phyloP scores from a whole-genome alignment of 2,113 vertebrate genomes.

The Lagopus leucura region DNA sequence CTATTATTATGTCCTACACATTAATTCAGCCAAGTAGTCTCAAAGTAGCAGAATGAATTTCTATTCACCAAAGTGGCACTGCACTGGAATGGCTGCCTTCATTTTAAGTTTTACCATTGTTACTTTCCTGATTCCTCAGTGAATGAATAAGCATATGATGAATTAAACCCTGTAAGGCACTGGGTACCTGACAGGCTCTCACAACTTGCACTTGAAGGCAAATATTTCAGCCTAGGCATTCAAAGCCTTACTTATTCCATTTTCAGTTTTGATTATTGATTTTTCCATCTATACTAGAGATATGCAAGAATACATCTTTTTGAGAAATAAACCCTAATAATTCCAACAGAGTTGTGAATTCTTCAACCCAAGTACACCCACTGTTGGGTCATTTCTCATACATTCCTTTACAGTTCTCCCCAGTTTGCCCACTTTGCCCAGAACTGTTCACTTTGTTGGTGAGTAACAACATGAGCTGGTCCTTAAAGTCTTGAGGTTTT shows the following conservation, averaged over 20 bases:
- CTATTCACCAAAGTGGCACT: neutral
- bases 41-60: constrained; percentile 39
- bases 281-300: neutral
- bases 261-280: neutral
- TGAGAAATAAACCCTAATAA: neutral
- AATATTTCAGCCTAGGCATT: neutral
- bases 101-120: neutral
- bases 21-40: constrained; percentile 47
- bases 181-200: neutral
- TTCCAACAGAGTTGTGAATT: neutral
- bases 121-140: neutral
- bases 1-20: constrained; percentile 53
- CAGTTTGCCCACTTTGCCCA: neutral
- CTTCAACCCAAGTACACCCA: neutral
- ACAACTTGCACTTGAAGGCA: neutral
- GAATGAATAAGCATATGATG: neutral
- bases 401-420: neutral
- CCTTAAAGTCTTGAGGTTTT: neutral
- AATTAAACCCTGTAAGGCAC: neutral
- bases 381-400: neutral
- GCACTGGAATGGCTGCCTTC: neutral
- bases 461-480: neutral
- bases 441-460: neutral
- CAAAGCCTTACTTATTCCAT: neutral
- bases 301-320: neutral